Conservation (phyloP, 2,797 vertebrate genomes). For the Dendrocincla tyrannina region DNA sequence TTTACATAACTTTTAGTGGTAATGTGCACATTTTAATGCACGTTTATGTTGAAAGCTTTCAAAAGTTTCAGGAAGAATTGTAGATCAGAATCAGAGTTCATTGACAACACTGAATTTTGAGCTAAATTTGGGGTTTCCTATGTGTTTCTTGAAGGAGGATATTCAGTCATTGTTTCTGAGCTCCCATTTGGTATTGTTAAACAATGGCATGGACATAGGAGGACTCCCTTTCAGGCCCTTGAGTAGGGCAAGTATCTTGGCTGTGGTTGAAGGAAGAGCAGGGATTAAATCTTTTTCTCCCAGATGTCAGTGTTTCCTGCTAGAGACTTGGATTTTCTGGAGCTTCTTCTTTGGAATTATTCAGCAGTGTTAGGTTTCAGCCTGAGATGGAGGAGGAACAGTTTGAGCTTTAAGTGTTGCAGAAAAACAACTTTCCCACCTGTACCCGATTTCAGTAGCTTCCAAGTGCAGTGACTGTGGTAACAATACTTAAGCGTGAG, state of each 20-base stretch:
- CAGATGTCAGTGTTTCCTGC: background rate
- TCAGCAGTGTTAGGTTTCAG: background rate
- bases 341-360: background rate
- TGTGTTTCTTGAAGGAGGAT: background rate
- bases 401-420: background rate
- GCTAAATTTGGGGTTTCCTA: background rate
- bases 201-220: accelerated
- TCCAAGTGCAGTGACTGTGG: background rate
- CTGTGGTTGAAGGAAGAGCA: background rate
- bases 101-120: background rate
- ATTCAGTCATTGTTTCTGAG: background rate
- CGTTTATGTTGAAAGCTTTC: background rate
- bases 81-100: background rate
- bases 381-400: background rate
- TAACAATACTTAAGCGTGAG: background rate
- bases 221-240: background rate
- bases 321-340: background rate
- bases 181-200: background rate
- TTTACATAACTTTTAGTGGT: background rate
- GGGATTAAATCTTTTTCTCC: background rate
- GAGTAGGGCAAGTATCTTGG: background rate
- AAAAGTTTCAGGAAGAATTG: background rate
- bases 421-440: background rate
- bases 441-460: background rate
- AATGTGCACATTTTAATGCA: background rate